Percentiles rank a stretch among this genome's conserved stretches.
Conservation (phyloP, 2,113 vertebrate species). For the Rhombomys opimus region DNA sequence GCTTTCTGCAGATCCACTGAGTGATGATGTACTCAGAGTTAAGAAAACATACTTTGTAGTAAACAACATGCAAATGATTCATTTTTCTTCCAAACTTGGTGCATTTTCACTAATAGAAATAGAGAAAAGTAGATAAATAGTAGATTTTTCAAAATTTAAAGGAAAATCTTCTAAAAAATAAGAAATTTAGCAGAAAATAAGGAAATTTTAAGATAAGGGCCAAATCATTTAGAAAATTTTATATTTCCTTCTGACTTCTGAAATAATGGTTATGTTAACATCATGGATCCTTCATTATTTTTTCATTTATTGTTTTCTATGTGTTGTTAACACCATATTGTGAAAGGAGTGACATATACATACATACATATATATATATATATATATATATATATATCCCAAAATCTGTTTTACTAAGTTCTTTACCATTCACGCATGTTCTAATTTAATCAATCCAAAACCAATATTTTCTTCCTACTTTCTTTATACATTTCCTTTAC, state of each 20-base stretch:
- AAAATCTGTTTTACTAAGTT: background rate
- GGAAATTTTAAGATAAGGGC: background rate
- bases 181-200: background rate
- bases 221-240: background rate
- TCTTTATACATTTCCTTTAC: background rate
- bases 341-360: background rate
- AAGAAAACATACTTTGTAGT: background rate
- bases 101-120: background rate
- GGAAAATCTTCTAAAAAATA: background rate
- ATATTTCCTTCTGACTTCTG: background rate
- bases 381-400: background rate
- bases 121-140: background rate
- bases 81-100: background rate
- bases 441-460: background rate
- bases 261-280: background rate
- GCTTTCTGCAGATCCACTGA: background rate
- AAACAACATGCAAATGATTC: background rate
- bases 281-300: background rate
- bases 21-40: slow-evolving; percentile 2
- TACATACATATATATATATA: no score
- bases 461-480: background rate
- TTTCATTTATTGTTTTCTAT: background rate
- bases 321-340: background rate
- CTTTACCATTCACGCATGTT: background rate
- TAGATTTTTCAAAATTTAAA: background rate